Evolutionary conservation across 2,888 invertebrate species (phyloP).

Genomic region (Pteria penguin): DNA sequence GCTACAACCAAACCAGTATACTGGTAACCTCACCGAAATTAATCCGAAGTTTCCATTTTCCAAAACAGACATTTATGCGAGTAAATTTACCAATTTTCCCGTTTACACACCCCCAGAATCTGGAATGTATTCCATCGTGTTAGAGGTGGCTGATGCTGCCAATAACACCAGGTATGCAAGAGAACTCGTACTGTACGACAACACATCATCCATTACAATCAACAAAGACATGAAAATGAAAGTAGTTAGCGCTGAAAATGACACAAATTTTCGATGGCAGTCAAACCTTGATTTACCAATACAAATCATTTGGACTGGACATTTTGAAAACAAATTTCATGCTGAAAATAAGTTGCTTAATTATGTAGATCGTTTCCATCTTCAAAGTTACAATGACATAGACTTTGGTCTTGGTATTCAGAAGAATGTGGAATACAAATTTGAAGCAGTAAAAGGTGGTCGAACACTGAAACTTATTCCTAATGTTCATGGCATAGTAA

Average conservation of each 20-base stretch:
- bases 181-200: conserved; percentile 56
- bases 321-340: conserved; percentile 54
- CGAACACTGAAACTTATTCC: conserved; percentile 46
- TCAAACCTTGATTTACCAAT: conserved; percentile 38
- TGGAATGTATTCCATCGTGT: conserved; percentile 57
- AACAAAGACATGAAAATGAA: conserved; percentile 23
- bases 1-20: conserved; percentile 6
- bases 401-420: conserved; percentile 24
- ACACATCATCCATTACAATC: conserved; percentile 33
- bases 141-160: conserved; percentile 57
- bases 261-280: conserved; percentile 48
- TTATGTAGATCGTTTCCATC: conserved; percentile 46
- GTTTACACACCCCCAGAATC: conserved; percentile 40
- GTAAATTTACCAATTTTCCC: background rate
- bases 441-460: conserved; percentile 52
- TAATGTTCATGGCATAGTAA: conserved; percentile 54
- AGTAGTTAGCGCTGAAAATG: conserved; percentile 38
- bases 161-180: conserved; percentile 59
- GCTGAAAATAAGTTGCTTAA: conserved; percentile 47
- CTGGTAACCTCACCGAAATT: conserved; percentile 9
- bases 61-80: background rate
- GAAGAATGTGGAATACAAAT: conserved; percentile 1
- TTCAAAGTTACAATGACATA: no score
- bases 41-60: background rate
- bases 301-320: conserved; percentile 50